Evolutionary conservation across 2,888 invertebrate species (phyloP).

Genomic region (Stenodera caucasica): DNA sequence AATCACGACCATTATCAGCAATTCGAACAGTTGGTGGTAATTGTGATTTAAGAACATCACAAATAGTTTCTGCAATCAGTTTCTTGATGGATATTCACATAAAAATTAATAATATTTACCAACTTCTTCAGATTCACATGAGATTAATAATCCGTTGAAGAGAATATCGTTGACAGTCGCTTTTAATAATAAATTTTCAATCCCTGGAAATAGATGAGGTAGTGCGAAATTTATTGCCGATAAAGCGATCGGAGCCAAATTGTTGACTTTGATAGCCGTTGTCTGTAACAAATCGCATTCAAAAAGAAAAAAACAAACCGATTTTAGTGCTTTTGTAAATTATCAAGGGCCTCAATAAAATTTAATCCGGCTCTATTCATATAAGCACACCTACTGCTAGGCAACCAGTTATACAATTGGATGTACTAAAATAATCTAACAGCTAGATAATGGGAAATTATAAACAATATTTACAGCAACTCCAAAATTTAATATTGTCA

Average conservation of each 20-base stretch:
- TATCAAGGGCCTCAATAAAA: no score
- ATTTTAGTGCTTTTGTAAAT: no score
- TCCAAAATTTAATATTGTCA: conserved; percentile 62
- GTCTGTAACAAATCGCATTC: no score
- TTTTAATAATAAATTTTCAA: conserved; percentile 15
- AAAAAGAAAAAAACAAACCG: no score
- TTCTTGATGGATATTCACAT: background rate
- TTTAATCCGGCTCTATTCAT: no score
- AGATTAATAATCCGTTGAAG: conserved; percentile 61
- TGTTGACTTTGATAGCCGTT: conserved; percentile 38
- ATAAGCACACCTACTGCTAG: no score
- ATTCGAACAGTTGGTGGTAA: conserved; percentile 13
- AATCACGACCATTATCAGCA: conserved; percentile 13
- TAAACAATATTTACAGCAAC: conserved; percentile 56
- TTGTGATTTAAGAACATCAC: conserved; percentile 8
- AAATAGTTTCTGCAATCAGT: conserved; percentile 13
- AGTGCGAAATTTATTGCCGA: conserved; percentile 59
- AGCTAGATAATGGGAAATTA: background rate
- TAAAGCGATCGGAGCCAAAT: conserved; percentile 45
- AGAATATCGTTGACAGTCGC: conserved; percentile 55
- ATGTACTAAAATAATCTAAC: no score
- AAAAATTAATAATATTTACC: conserved; percentile 48
- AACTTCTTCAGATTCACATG: conserved; percentile 57
- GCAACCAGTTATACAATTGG: no score
- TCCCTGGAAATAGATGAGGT: conserved; percentile 11